A percentile compares a stretch with the other conserved stretches of the same genome.
These are phyloP conservation scores for Upupa epops DNA, from an alignment of 2,113 vertebrate genomes.

Conservation along the genomic window DNA sequence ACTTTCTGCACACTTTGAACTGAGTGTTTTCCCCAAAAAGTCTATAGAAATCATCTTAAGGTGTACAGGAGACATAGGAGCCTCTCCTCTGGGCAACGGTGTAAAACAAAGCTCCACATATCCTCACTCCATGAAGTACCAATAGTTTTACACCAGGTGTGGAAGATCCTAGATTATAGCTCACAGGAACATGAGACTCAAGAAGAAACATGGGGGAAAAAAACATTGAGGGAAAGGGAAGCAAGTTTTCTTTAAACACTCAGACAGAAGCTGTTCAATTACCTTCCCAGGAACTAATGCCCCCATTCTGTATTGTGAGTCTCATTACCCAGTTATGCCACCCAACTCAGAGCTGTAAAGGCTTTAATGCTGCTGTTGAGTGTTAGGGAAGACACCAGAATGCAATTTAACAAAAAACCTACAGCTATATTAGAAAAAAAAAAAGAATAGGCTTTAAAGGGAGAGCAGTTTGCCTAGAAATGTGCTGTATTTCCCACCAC, in stretches of 20 bases:
- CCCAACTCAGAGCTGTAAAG: background rate
- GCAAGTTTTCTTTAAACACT: background rate
- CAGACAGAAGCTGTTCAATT: background rate
- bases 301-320: background rate
- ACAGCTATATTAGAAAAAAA: background rate
- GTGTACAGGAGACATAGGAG: background rate
- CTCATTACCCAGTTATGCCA: background rate
- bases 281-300: background rate
- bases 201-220: background rate
- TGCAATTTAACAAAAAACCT: background rate
- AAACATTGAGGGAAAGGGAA: background rate
- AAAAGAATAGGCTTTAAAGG: background rate
- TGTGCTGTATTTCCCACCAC: background rate
- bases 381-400: background rate
- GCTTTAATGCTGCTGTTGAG: background rate
- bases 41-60: background rate
- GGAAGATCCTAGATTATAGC: background rate
- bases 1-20: background rate
- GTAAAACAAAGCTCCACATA: fast-evolving
- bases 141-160: background rate
- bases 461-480: background rate
- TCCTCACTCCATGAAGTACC: fast-evolving
- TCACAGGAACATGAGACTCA: background rate
- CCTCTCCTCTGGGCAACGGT: background rate
- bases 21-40: background rate